phyloP scores from a whole-genome alignment of 2,888 invertebrate genomes.

The Willowsia nigromaculata region DNA sequence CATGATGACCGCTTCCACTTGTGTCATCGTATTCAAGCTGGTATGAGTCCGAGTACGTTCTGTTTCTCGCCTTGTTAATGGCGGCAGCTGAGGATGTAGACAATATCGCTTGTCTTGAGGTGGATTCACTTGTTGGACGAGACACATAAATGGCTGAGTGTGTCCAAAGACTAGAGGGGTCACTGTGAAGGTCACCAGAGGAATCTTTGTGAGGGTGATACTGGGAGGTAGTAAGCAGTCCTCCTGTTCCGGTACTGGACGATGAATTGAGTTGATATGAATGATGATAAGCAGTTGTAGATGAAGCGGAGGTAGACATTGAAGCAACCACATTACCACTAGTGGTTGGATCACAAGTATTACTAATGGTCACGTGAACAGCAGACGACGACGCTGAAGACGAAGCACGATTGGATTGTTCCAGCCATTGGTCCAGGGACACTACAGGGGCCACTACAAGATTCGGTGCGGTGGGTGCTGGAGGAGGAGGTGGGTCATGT shows the following conservation, averaged over 20 bases:
- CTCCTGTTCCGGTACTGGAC: slow-evolving; percentile 29
- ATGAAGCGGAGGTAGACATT: slow-evolving; percentile 49
- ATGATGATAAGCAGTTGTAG: slow-evolving; percentile 30
- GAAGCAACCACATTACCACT: slow-evolving; percentile 45
- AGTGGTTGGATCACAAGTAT: slow-evolving; percentile 31
- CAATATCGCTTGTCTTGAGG: neutral
- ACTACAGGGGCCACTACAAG: slow-evolving; percentile 63
- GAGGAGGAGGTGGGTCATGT: slow-evolving; percentile 10
- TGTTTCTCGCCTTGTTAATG: slow-evolving; percentile 42
- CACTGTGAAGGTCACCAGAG: slow-evolving; percentile 24
- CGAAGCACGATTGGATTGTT: slow-evolving; percentile 66
- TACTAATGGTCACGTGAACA: slow-evolving; percentile 64
- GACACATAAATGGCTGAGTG: slow-evolving; percentile 74
- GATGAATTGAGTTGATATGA: slow-evolving; percentile 55
- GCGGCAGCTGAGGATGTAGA: neutral
- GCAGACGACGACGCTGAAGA: neutral
- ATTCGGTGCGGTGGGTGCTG: neutral
- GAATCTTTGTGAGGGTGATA: neutral
- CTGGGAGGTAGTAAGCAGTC: slow-evolving; percentile 41
- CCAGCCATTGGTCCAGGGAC: slow-evolving; percentile 77
- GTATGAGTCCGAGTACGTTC: slow-evolving; percentile 78
- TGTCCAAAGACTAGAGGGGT: slow-evolving; percentile 74
- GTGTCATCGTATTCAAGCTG: slow-evolving; percentile 71
- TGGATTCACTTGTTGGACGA: slow-evolving; percentile 52
- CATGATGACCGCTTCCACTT: slow-evolving; percentile 28